Conservation (phyloP, 2,797 vertebrate species). For the Falco concolor region DNA sequence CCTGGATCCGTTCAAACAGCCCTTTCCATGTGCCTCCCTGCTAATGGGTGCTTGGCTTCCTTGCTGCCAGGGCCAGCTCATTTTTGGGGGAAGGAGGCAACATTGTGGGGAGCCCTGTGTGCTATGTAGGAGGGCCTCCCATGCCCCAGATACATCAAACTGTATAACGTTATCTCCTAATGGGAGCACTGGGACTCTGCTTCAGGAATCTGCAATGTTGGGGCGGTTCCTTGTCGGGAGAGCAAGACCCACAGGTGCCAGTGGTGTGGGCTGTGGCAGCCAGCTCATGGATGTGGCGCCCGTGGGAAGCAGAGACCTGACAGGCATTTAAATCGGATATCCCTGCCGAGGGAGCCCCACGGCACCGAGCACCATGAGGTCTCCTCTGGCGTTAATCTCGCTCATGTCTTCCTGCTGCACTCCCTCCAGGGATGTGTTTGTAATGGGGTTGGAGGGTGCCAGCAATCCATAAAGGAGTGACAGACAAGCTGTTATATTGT, state of each 20-base stretch:
- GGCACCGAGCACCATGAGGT: neutral
- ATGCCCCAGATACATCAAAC: slow-evolving; percentile 51
- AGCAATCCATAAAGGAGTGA: slow-evolving; percentile 6
- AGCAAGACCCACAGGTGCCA: neutral
- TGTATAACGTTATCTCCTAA: neutral
- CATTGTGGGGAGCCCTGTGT: neutral
- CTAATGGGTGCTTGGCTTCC: neutral
- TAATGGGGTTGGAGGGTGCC: slow-evolving; percentile 40
- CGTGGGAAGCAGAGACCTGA: neutral
- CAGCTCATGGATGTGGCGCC: accelerated
- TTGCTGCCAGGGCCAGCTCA: neutral
- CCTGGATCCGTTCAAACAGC: neutral
- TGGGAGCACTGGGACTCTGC: neutral
- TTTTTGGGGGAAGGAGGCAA: neutral
- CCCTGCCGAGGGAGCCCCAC: neutral
- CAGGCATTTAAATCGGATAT: neutral
- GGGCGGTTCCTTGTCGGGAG: accelerated
- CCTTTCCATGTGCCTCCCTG: neutral
- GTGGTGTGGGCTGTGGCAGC: neutral
- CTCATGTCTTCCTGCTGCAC: neutral
- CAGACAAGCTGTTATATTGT: slow-evolving; percentile 30
- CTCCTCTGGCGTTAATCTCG: neutral
- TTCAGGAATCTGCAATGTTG: neutral
- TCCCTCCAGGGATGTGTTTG: neutral
- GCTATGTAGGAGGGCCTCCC: neutral